Base-by-base conservation (phyloP, 2,888 invertebrate species). In the Heliconius ismenius region DNA sequence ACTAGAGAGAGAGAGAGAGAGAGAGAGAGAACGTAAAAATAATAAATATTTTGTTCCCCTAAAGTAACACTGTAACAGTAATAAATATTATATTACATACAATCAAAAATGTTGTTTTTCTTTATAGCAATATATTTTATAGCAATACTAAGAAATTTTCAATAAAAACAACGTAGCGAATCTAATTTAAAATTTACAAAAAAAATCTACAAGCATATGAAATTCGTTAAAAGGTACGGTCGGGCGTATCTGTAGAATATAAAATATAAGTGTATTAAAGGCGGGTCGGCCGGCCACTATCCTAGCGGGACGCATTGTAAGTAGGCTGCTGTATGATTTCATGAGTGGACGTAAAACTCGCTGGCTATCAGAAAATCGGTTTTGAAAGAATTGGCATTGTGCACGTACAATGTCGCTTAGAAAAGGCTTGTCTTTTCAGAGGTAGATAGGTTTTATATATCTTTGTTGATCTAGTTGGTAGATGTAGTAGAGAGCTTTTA, bases 261-360 rank as follows among this genome's bases (percentile, higher is more conserved):
- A 70, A 58, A 69, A 24, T 58, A 36, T 70, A 58, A 70, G 58
- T 58, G 58, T 58, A 70, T 70, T 58, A 69, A 54, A 70, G 58
- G 70, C 58, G n/a, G 32, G 58, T 32, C 69, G 26, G 43, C 21
- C 43, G 49, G 54, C 32, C n/a, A 58, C 70, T 63, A 69, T 69
- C 24, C 63, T 43, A n/a, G 18, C 18, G 69, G 75, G 62, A 75
- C 63, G 43, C 63, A 21, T 49, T 75, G 32, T 75, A 63, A 32
- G 62, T 69, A 76, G 60, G 73, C 69, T 63, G 73, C 74, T 73
- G 62, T 76, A 78, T 77, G 76, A 76, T 81, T 80, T 81, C 79
- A 81, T 75, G 76, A 68, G 64, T 77, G 64, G 69, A 75, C 74
- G 75, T 79, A 77, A 75, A 77, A 70, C 68, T 75, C 75, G 49